Evolutionary conservation across 2,888 invertebrate genomes (phyloP), one percentile per base, ranked within the genome.

Genomic region (Noctua janthina): DNA sequence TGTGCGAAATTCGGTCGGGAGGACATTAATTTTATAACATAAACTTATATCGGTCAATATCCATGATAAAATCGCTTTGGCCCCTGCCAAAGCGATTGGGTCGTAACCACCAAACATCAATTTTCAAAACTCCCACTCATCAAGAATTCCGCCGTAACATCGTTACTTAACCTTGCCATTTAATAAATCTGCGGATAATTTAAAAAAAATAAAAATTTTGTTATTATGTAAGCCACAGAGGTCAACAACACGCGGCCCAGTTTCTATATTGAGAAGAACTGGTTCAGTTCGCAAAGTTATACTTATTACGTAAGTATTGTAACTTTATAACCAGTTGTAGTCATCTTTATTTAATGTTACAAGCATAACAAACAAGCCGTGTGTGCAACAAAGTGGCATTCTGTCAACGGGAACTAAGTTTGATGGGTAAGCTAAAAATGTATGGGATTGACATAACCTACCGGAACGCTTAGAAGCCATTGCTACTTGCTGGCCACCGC

Each of bases 201-300:
- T 7, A 43, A 43, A 6, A 17, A 23, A 2, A 56, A 11, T n/a
- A 59, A n/a, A 15, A 6, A 59, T 39, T 39, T 3, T 20, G 15
- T 46, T 76, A 29, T 72, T 35, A 59, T 72, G 46, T 56, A 56
- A 46, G 56, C 15, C n/a, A 11, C 59, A 66, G 64, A 64, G 43
- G 54, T 74, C 74, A 77, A 43, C 43, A 66, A 54, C 77, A 74
- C 51, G 10, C 23, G 17, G 11, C 49, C 72, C 46, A 62, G 49
- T 49, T 59, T 49, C 35, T 17, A 54, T 15, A 23, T 51, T 11
- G 17, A 64, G 20, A 4, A 62, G n/a, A 64, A 77, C 43, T 66
- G 43, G 51, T 54, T 54, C 64, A n/a, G 54, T 66, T 66, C 54
- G 29, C 51, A 13, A 23, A 35, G 43, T 23, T n/a, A 29, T 29